Conservation (phyloP, 92 coral and sea anemone species). For the Galaxea fascicularis region DNA sequence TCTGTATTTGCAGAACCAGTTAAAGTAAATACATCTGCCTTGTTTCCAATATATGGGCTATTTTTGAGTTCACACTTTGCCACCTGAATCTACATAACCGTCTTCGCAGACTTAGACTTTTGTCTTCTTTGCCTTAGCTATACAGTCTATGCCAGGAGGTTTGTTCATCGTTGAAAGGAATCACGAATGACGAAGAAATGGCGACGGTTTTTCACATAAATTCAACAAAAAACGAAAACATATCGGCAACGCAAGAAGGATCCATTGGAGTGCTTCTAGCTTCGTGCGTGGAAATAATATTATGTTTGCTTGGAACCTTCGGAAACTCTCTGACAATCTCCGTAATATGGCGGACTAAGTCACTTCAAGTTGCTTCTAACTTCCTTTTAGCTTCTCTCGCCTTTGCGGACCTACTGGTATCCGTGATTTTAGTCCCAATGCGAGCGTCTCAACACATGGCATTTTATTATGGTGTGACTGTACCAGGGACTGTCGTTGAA, state of each 20-base stretch:
- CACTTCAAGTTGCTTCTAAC: slow-evolving; percentile 84
- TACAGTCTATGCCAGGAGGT: too few species aligned
- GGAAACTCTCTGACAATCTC: slow-evolving; percentile 81
- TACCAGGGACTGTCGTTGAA: slow-evolving; percentile 68
- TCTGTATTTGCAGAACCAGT: too few species aligned
- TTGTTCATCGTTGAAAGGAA: background rate
- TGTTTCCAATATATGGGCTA: too few species aligned
- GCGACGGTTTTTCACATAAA: background rate
- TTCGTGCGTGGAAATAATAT: slow-evolving; percentile 75
- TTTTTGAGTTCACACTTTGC: too few species aligned
- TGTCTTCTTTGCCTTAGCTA: too few species aligned
- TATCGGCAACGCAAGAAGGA: background rate
- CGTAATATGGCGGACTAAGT: slow-evolving; percentile 71
- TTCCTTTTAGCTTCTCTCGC: slow-evolving; percentile 80
- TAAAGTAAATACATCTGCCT: too few species aligned
- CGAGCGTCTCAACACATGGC: slow-evolving; percentile 88
- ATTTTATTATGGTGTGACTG: slow-evolving; percentile 33
- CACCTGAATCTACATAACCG: too few species aligned
- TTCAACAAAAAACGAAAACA: background rate
- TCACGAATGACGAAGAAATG: background rate
- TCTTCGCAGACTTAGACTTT: too few species aligned
- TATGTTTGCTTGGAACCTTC: slow-evolving; percentile 71
- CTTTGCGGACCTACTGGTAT: slow-evolving; percentile 84
- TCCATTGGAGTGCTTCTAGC: slow-evolving; percentile 70
- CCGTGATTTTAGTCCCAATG: slow-evolving; percentile 88